Evolutionary conservation across 2,888 invertebrate species (phyloP).

Genomic region (Dromius quadrimaculatus): DNA sequence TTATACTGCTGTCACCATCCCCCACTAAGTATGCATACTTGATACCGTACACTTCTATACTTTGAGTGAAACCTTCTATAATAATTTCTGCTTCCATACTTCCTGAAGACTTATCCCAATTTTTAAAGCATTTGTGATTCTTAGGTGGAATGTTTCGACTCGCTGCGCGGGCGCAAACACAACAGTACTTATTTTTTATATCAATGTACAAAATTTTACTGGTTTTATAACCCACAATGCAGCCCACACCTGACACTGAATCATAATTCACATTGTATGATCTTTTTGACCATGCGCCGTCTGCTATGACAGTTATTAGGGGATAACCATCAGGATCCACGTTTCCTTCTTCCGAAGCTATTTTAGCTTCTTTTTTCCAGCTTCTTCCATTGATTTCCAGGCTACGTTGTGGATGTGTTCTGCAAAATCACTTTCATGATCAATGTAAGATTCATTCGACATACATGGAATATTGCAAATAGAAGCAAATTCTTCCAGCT

Average conservation of each 20-base stretch:
- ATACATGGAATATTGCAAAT: too few species aligned
- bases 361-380: constrained; percentile 23
- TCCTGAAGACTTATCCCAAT: constrained; percentile 22
- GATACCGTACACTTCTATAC: constrained; percentile 23
- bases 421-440: too few species aligned
- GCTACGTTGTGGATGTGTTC: too few species aligned
- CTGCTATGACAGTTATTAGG: constrained; percentile 54
- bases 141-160: neutral
- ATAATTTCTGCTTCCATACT: constrained; percentile 45
- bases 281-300: constrained; percentile 55
- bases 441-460: too few species aligned
- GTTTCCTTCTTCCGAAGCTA: constrained; percentile 52
- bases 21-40: constrained; percentile 35
- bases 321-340: constrained; percentile 52
- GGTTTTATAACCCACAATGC: constrained; percentile 37
- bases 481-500: too few species aligned
- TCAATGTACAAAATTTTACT: constrained; percentile 38
- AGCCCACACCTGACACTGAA: constrained; percentile 18
- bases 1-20: constrained; percentile 43
- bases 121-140: too few species aligned
- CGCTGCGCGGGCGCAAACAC: constrained; percentile 23
- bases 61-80: constrained; percentile 34
- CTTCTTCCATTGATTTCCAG: constrained; percentile 16
- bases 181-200: constrained; percentile 43
- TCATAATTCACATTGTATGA: constrained; percentile 8